Conservation (phyloP, 2,797 vertebrate species). For the Amblyraja radiata region DNA sequence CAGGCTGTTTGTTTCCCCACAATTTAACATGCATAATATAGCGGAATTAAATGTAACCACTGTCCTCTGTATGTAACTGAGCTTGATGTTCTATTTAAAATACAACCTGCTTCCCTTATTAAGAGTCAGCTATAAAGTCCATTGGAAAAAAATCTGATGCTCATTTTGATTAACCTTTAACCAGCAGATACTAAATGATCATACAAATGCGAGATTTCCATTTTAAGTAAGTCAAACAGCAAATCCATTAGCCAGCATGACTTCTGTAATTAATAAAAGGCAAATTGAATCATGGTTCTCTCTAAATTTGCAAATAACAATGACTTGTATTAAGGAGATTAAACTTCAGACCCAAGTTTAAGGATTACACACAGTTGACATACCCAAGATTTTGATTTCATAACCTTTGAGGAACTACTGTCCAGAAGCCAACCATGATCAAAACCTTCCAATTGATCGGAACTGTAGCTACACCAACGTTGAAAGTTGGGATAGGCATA, state of each 20-base stretch:
- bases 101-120: neutral
- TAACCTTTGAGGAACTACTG: neutral
- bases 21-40: neutral
- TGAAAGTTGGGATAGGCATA: neutral
- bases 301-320: neutral
- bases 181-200: neutral
- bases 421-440: neutral
- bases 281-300: neutral
- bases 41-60: neutral
- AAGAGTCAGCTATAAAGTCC: neutral
- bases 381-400: neutral
- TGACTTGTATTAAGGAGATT: neutral
- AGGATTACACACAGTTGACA: neutral
- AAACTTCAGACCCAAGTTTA: neutral
- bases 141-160: neutral
- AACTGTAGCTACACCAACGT: neutral
- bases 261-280: neutral
- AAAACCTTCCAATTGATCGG: neutral
- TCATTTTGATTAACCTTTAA: constrained; percentile 32
- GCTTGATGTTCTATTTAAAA: neutral
- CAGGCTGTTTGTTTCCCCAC: neutral
- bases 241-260: constrained; percentile 6
- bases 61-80: neutral
- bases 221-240: neutral
- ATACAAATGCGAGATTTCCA: constrained; percentile 30